Conservation (phyloP, 2,888 invertebrate genomes). For the Callyntrura sp. region DNA sequence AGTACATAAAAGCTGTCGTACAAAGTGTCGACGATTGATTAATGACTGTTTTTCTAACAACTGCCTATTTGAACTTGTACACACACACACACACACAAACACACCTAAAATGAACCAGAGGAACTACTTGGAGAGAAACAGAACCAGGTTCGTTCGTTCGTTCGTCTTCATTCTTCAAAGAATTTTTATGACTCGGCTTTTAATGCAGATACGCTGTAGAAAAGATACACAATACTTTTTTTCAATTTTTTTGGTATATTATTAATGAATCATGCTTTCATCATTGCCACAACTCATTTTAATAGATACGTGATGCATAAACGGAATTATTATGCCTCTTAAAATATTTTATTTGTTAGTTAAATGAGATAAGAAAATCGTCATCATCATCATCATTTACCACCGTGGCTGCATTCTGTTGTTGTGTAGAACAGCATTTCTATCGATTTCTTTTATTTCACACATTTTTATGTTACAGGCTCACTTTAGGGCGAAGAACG, state of each 20-base stretch:
- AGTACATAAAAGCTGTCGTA: conserved; percentile 69
- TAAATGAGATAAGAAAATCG: background rate
- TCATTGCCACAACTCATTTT: conserved; percentile 41
- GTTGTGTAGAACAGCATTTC: conserved; percentile 16
- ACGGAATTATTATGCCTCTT: background rate
- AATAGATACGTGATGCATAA: background rate
- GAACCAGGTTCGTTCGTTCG: background rate
- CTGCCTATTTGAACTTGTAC: conserved; percentile 15
- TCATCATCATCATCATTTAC: background rate
- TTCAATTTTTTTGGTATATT: conserved; percentile 43
- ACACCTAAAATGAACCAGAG: background rate
- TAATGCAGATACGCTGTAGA: conserved; percentile 52
- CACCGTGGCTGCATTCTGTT: conserved; percentile 3
- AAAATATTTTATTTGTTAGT: background rate
- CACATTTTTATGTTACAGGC: background rate
- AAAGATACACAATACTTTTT: background rate
- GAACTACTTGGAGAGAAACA: background rate
- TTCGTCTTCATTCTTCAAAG: background rate
- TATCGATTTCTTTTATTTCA: background rate
- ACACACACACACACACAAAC: background rate
- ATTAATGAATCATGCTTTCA: conserved; percentile 41
- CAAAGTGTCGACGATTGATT: conserved; percentile 79
- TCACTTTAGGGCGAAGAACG: background rate
- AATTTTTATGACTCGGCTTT: conserved; percentile 34
- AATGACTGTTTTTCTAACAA: conserved; percentile 71